Conservation (phyloP, 2,113 vertebrate genomes). For the Madoqua kirkii region DNA sequence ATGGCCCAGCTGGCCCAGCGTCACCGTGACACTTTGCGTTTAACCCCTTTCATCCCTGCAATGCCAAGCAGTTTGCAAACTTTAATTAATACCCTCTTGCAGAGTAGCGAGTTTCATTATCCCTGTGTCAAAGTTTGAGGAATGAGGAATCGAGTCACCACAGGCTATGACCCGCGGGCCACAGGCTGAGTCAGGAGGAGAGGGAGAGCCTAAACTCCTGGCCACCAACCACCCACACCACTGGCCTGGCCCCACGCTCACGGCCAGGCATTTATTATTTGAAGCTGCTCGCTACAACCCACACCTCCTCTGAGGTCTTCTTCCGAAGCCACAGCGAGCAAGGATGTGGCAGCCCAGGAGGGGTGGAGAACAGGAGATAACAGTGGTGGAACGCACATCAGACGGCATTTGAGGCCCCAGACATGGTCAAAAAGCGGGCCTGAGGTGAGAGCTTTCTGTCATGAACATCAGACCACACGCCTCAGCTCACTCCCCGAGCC, state of each 20-base stretch:
- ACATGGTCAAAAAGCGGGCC: not conserved
- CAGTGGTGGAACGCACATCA: not conserved
- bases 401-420: not conserved
- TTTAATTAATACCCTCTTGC: constrained; percentile 57
- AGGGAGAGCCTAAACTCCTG: not conserved
- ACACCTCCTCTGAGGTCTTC: not conserved
- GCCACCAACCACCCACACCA: not conserved
- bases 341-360: not conserved
- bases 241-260: not conserved
- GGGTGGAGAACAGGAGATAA: not conserved
- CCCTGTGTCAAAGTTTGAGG: constrained; percentile 7
- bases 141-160: constrained; percentile 58
- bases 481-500: not conserved
- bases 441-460: not conserved
- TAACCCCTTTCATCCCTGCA: constrained; percentile 62
- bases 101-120: constrained; percentile 22
- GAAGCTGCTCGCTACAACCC: not conserved
- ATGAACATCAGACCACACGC: not conserved
- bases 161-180: not conserved
- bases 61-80: constrained; percentile 41
- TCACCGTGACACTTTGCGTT: constrained; percentile 1
- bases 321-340: not conserved
- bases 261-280: not conserved
- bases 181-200: constrained; percentile 36
- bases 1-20: not conserved